A percentile compares a stretch with the other conserved stretches of the same genome.
Evolutionary conservation across 2,797 vertebrate genomes (phyloP).

Genomic region (Todus mexicanus): DNA sequence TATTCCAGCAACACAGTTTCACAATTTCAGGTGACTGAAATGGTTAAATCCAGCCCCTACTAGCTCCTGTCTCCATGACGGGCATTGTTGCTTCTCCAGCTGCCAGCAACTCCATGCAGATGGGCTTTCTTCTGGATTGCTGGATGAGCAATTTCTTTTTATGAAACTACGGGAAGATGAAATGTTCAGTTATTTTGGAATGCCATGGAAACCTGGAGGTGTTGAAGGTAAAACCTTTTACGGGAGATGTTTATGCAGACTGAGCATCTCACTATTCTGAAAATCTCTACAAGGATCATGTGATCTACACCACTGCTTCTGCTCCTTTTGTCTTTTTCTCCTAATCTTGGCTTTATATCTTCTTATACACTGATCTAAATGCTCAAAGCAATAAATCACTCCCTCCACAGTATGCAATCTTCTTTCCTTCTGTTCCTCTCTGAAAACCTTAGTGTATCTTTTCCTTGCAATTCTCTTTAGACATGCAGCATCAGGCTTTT

Average conservation of each 20-base stretch:
- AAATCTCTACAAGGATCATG: neutral
- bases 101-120: neutral
- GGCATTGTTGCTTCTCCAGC: neutral
- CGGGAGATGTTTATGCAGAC: neutral
- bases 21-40: neutral
- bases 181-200: constrained; percentile 14
- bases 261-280: neutral
- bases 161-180: neutral
- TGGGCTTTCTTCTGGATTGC: neutral
- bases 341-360: neutral
- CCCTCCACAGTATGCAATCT: neutral
- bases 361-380: neutral
- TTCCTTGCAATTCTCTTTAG: neutral
- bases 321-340: constrained; percentile 1
- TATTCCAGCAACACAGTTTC: neutral
- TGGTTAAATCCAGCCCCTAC: neutral
- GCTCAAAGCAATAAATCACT: neutral
- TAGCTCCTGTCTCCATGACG: neutral
- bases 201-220: constrained; percentile 9
- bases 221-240: neutral
- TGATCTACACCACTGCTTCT: neutral
- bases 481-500: neutral
- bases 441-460: neutral
- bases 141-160: neutral
- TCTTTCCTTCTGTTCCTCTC: neutral